phyloP scores from a whole-genome alignment of 2,113 vertebrate species.

The Pangasianodon gigas region DNA sequence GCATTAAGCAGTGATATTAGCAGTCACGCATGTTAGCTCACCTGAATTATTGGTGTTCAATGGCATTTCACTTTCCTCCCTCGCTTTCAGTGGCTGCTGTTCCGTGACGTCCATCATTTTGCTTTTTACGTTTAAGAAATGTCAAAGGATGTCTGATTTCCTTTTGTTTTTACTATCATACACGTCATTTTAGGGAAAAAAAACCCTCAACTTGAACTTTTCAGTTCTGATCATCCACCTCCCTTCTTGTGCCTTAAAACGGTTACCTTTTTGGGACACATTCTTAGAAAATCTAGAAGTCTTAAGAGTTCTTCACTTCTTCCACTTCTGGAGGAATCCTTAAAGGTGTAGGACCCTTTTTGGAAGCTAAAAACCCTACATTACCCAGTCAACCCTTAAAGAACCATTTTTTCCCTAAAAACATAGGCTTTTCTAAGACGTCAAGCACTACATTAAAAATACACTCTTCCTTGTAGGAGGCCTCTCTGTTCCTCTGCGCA shows the following conservation, averaged over 20 bases:
- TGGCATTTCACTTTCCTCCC: constrained; percentile 5
- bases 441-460: neutral
- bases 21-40: neutral
- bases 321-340: neutral
- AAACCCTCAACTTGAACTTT: neutral
- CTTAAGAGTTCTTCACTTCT: neutral
- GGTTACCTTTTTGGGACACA: neutral
- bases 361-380: neutral
- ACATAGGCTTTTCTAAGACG: neutral
- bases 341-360: neutral
- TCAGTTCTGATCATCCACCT: neutral
- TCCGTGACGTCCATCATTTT: neutral
- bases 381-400: neutral
- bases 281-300: neutral
- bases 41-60: neutral
- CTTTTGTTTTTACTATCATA: neutral
- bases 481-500: neutral
- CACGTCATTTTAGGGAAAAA: neutral
- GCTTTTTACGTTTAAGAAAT: neutral
- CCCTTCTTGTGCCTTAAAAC: neutral
- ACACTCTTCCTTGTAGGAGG: neutral
- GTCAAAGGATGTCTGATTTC: neutral
- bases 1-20: constrained; percentile 13
- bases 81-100: neutral
- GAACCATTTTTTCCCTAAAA: neutral